Conservation (phyloP, 2,113 vertebrate species). For the Periophthalmodon schlosseri region DNA sequence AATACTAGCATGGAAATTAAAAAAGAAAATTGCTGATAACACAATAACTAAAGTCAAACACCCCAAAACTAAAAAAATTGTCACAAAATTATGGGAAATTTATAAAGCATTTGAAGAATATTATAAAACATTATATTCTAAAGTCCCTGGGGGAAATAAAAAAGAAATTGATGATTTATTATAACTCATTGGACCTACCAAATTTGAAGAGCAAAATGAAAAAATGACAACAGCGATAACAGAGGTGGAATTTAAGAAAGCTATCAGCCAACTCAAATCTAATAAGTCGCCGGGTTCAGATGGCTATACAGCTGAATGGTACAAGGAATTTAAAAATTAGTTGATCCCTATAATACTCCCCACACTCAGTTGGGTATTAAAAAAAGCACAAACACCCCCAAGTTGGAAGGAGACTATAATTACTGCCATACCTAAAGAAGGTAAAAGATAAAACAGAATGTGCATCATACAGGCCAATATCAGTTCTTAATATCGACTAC, state of each 20-base stretch:
- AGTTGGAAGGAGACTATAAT: not conserved
- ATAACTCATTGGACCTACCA: not conserved
- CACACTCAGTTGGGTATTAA: not conserved
- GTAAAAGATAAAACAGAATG: conserved; percentile 1
- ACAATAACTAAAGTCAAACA: not conserved
- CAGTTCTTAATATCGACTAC: conserved; percentile 9
- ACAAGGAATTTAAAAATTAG: not conserved
- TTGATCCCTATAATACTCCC: not conserved
- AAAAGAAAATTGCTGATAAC: not conserved
- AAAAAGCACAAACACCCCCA: not conserved
- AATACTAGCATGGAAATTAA: too few species aligned
- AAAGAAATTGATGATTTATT: not conserved
- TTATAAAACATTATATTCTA: not conserved
- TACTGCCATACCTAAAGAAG: conserved; percentile 4
- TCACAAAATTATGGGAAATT: not conserved
- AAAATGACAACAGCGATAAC: not conserved
- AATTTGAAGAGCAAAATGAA: not conserved
- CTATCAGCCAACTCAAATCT: not conserved
- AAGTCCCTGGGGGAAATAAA: not conserved
- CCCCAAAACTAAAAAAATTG: not conserved
- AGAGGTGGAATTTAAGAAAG: not conserved
- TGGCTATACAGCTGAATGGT: not conserved
- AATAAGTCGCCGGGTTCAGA: not conserved
- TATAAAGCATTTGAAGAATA: not conserved
- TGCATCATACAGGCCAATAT: not conserved